Evolutionary conservation across 2,888 invertebrate species (phyloP), one percentile per base, ranked within the genome.

Genomic region (Drosophila falleni): DNA sequence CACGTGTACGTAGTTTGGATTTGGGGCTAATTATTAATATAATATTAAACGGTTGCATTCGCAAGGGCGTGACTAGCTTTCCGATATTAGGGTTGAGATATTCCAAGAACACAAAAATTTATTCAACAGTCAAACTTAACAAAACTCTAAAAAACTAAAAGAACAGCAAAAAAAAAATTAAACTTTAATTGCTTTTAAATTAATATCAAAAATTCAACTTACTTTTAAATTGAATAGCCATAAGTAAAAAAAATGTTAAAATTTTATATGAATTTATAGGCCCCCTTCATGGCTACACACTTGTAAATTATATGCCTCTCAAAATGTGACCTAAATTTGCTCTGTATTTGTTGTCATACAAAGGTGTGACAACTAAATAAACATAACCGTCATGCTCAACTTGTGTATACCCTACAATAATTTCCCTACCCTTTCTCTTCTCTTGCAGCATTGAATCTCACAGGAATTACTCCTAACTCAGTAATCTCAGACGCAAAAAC

Each of bases 391-490:
- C 13, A 3, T 5, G 58, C 13, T 15, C 6, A 31, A 50, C 29
- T 39, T 59, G 16, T 10, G 4, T n/a, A 23, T 50, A 39, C 47
- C 9, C 26, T 58, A 37, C 19, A 41, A 33, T 60, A 41, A 42
- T 49, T 16, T 10, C 9, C 23, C 4, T 49, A 1, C n/a, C 31
- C 39, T 49, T 31, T 49, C 19, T 16, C n/a, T 13, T 13, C 46
- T 56, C 19, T 16, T 84, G 19, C 85, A 87, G 85, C 60, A 56
- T 69, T 67, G 78, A 84, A 81, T 84, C 85, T 84, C 69, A 80
- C 49, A 70, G 79, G 74, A 74, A 68, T 42, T 42, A 46, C 54
- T 56, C 56, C 41, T 50, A 55, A 60, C 41, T 54, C 63, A 74
- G 58, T 50, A 75, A 82, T 74, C 74, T 81, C 77, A 77, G 39